A percentile compares a stretch with the other conserved stretches of the same genome.
Evolutionary conservation across 1,140 invertebrate species (phyloP).

Genomic region (Anastatus disparis): DNA sequence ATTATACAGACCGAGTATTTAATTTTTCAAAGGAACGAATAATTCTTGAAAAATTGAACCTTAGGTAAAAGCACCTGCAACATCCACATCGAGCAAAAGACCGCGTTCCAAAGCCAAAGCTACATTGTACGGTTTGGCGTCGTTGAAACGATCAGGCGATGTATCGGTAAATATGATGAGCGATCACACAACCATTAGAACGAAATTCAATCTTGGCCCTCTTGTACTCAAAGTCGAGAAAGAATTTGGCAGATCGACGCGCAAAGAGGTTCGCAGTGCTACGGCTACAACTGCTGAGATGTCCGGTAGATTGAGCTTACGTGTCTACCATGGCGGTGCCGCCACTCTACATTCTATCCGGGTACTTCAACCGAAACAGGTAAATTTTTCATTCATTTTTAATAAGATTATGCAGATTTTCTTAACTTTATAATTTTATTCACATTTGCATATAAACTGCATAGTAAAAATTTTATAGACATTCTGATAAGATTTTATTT

Average conservation of each 20-base stretch:
- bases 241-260: constrained; percentile 81
- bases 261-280: constrained; percentile 82
- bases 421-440: no score
- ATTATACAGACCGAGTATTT: no score
- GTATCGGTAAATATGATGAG: constrained; percentile 82
- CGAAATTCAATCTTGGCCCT: constrained; percentile 82
- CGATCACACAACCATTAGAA: constrained; percentile 82
- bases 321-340: constrained; percentile 79
- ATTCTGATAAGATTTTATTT: no score
- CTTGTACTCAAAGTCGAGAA: constrained; percentile 83
- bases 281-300: constrained; percentile 87
- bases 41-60: not conserved
- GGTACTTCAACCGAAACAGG: constrained; percentile 86
- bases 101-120: constrained; percentile 79
- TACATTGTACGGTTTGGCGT: constrained; percentile 81
- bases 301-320: constrained; percentile 80
- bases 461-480: no score
- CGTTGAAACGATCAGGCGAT: constrained; percentile 79
- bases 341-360: constrained; percentile 84
- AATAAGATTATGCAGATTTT: no score
- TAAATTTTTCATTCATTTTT: constrained; percentile 57
- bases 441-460: no score
- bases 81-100: constrained; percentile 54
- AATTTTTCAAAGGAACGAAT: not conserved
- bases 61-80: constrained; percentile 2